Conservation (phyloP, 1,140 invertebrate species). For the Sminthurides bifidus region DNA sequence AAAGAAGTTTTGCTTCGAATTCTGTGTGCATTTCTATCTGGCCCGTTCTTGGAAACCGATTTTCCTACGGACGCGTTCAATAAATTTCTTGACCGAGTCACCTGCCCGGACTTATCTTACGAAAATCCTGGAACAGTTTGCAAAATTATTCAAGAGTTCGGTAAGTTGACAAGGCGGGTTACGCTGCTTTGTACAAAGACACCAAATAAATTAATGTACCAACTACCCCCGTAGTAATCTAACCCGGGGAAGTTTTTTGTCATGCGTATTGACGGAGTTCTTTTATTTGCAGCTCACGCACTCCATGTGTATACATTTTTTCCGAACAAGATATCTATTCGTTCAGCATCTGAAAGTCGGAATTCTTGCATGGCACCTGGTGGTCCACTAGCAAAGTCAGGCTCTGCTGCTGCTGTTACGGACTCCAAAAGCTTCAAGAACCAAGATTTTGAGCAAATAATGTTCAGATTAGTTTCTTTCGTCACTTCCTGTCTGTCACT, state of each 20-base stretch:
- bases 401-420: background rate
- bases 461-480: slow-evolving; percentile 24
- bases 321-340: slow-evolving; percentile 25
- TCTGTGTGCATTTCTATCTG: slow-evolving; percentile 51
- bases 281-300: slow-evolving; percentile 11
- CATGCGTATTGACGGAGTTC: background rate
- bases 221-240: no score
- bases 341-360: slow-evolving; percentile 17
- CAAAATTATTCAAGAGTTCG: slow-evolving; percentile 25
- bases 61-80: slow-evolving; percentile 69
- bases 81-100: slow-evolving; percentile 29
- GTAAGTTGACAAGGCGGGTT: slow-evolving; percentile 8
- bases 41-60: slow-evolving; percentile 53
- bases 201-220: no score
- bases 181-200: no score
- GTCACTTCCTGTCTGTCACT: slow-evolving; percentile 16
- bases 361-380: background rate
- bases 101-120: slow-evolving; percentile 21
- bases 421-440: slow-evolving; percentile 4
- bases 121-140: slow-evolving; percentile 20
- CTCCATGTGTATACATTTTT: slow-evolving; percentile 28
- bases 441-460: slow-evolving; percentile 25
- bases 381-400: background rate
- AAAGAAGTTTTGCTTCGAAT: slow-evolving; percentile 48
- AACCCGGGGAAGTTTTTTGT: slow-evolving; percentile 1